Percentiles rank a stretch among this genome's conserved stretches.
phyloP scores from a whole-genome alignment of 2,797 vertebrate genomes.

The Leptatherina wallacei region DNA sequence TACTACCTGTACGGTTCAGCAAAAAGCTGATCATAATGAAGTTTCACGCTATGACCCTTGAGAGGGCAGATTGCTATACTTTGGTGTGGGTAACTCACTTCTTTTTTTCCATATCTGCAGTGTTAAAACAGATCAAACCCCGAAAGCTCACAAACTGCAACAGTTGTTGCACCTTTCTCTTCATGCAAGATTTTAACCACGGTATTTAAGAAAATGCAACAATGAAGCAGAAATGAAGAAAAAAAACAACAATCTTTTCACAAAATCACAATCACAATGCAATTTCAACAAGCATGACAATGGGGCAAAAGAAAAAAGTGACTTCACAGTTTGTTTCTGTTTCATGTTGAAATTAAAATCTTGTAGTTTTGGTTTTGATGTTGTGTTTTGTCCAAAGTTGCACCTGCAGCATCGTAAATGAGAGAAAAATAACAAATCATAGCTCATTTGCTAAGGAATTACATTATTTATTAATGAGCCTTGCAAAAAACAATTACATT shows the following conservation, averaged over 20 bases:
- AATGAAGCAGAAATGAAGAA: neutral
- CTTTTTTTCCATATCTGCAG: neutral
- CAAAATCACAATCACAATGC: neutral
- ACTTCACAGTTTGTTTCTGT: neutral
- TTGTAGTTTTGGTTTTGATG: neutral
- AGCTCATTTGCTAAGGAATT: constrained; percentile 14
- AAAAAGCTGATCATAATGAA: constrained; percentile 26
- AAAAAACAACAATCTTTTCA: neutral
- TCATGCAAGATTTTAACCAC: neutral
- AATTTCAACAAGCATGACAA: neutral
- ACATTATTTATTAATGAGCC: constrained; percentile 4
- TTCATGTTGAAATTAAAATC: neutral
- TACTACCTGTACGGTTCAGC: constrained; percentile 10
- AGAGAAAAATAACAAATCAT: neutral
- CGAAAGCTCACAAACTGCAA: neutral
- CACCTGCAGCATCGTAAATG: neutral
- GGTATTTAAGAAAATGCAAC: neutral
- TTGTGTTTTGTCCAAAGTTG: neutral
- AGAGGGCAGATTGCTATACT: constrained; percentile 5
- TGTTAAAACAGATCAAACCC: neutral
- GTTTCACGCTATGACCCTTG: neutral
- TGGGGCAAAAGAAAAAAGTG: neutral
- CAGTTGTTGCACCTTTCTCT: neutral
- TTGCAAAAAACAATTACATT: neutral
- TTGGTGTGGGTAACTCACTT: neutral